phyloP scores from a whole-genome alignment of 2,888 invertebrate genomes.

The Agelastica alni region DNA sequence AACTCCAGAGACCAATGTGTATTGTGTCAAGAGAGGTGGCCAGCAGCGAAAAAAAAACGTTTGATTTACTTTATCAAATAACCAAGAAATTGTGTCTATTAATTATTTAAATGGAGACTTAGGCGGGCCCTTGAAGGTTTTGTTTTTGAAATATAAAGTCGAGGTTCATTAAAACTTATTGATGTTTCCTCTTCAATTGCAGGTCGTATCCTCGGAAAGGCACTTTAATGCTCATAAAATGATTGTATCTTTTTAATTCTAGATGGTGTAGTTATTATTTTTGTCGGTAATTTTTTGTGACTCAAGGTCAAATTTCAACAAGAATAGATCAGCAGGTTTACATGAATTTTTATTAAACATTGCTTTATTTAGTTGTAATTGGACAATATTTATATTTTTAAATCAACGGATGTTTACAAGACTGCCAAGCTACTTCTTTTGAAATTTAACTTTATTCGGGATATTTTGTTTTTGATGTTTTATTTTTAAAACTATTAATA shows the following conservation, averaged over 20 bases:
- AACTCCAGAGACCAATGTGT: conserved; percentile 39
- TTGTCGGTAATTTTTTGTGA: neutral
- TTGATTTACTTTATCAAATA: conserved; percentile 23
- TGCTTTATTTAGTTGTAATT: too few species aligned
- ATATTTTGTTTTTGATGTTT: conserved; percentile 1
- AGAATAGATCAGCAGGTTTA: neutral
- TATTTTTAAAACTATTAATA: too few species aligned
- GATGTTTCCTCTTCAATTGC: conserved; percentile 8
- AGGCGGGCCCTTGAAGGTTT: conserved; percentile 4
- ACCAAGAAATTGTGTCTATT: conserved; percentile 9
- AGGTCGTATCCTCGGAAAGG: conserved; percentile 2
- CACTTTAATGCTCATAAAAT: conserved; percentile 10
- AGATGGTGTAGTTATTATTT: conserved; percentile 4
- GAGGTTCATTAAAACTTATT: too few species aligned
- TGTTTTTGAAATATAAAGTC: neutral
- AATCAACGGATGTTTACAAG: too few species aligned
- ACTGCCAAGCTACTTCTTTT: neutral
- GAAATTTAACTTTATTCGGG: neutral
- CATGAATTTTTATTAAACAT: neutral
- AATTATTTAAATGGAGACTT: conserved; percentile 8
- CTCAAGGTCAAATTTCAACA: neutral
- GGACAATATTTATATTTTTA: too few species aligned
- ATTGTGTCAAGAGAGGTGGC: conserved; percentile 36
- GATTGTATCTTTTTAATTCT: conserved; percentile 7
- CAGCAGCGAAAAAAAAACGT: conserved; percentile 23